Base-by-base conservation (phyloP, 2,888 invertebrate species). In the Xestia ashworthii region DNA sequence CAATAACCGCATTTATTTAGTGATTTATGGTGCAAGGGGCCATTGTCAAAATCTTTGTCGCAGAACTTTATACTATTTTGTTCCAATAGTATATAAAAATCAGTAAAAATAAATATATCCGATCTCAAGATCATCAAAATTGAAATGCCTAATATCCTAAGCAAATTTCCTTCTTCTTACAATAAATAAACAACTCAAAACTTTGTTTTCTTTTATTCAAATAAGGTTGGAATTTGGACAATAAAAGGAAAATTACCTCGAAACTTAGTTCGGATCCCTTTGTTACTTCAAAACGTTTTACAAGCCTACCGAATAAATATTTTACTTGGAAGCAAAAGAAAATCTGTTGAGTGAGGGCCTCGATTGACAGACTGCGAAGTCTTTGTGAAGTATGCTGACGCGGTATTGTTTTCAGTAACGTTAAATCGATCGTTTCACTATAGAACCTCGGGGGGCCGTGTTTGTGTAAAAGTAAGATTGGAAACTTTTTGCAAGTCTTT, bases 321-420 rank as follows among this genome's bases (percentile, higher is more conserved):
- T 78, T 86, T 65, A 76, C 74, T 87, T 55, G 60, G 50, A 75
- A 41, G 64, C 72, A 53, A 70, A 75, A 74, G 50, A 32, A 62
- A 72, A 72, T 67, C 65, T 77, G 66, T 66, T 46, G 69, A 81
- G 55, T 68, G 44, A 65, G 62, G 38, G 44, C 19, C 60, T 55
- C 66, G 14, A 74, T 60, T 83, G 87, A 87, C 73, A 72, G 69
- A 80, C 75, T 76, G 32, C 69, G 67, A 71, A 81, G 14, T 73
- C 46, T 82, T 67, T 69, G 25, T 25, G 53, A 70, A 72, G 38
- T 64, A 71, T 50, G 79, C 82, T 78, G 70, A 80, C 73, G 41
- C 65, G 64, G 78, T 78, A 71, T 77, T 80, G 75, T 78, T 80
- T 78, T 80, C 79, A 80, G 60, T 62, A 87, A 84, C 62, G 64